phyloP scores from a whole-genome alignment of 1,140 invertebrate species.

The Lepeophtheirus salmonis region DNA sequence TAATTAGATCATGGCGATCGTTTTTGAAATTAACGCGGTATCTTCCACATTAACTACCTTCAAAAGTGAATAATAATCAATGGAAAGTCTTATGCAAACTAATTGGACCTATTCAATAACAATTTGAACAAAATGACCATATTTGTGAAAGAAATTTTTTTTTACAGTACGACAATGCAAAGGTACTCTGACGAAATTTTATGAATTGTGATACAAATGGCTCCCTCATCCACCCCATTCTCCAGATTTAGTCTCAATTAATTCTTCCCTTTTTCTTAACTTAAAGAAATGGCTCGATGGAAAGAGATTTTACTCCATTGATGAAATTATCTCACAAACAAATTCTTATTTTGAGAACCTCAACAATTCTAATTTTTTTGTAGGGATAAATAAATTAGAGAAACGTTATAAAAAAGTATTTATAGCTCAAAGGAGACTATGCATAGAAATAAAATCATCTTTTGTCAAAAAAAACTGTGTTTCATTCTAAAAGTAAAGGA shows the following conservation, averaged over 20 bases:
- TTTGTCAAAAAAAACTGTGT: not conserved
- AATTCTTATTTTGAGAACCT: not conserved
- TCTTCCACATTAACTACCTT: too few species aligned
- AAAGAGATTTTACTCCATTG: not conserved
- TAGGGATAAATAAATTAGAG: not conserved
- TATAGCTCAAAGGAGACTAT: not conserved
- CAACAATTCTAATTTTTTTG: not conserved
- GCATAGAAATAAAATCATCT: not conserved
- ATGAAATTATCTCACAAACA: not conserved
- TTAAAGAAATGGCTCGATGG: not conserved
- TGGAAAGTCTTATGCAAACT: too few species aligned
- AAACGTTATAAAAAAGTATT: not conserved
- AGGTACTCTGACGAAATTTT: too few species aligned
- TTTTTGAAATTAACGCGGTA: too few species aligned
- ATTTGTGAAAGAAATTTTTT: too few species aligned
- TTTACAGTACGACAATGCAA: too few species aligned
- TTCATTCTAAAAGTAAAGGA: not conserved
- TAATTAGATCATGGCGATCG: too few species aligned
- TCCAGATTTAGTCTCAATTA: not conserved
- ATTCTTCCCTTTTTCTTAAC: not conserved
- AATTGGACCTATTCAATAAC: too few species aligned
- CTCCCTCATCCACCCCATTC: not conserved
- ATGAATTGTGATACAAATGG: too few species aligned
- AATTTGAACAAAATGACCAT: too few species aligned
- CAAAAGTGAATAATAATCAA: too few species aligned